Base-by-base conservation (phyloP, 2,888 invertebrate species). In the Crepidodera aurea region DNA sequence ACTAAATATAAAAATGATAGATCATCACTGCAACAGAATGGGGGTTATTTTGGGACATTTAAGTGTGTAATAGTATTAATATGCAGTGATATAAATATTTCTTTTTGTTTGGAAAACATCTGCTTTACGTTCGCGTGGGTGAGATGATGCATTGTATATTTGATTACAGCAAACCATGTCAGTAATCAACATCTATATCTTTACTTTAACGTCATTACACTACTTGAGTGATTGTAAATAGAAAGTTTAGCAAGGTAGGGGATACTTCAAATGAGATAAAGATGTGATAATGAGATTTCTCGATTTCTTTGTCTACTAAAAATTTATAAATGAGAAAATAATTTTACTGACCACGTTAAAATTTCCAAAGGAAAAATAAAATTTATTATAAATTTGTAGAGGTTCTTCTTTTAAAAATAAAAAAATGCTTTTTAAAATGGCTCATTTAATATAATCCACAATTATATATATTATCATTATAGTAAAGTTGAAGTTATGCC, bases 171-270 rank as follows among this genome's bases (percentile, higher is more conserved):
- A 64, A 72, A 40, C 70, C 73, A 71, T 59, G 63, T 63, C 46
- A 67, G 66, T 65, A 62, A 55, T 69, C 62, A 48, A 48, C 57
- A 51, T 46, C 48, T 8, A 40, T 51, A 46, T 44, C 22, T 53
- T 46, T 13, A 13, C 8, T 58, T 51, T 19, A 19, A 55, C 34
- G 13, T 60, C 48, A 37, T 22, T 39, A 68, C 68, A 65, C 60
- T 60, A 63, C 56, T 62, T 70, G 68, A 55, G 42, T 51, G 64
- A 64, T 68, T 71, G 71, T 66, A 59, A 75, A 78, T 78, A 79
- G 79, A 80, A 80, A 80, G 80, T 80, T 80, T 79, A 78, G 78
- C 80, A 78, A 48, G 16, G 57, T 48, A 77, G 76, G 76, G 63
- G 60, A 66, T 60, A 64, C 67, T 60, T 55, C 13, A 62, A 63